These are phyloP conservation scores for Agapornis canus DNA, from an alignment of 2,797 vertebrate species.

Conservation along the genomic window DNA sequence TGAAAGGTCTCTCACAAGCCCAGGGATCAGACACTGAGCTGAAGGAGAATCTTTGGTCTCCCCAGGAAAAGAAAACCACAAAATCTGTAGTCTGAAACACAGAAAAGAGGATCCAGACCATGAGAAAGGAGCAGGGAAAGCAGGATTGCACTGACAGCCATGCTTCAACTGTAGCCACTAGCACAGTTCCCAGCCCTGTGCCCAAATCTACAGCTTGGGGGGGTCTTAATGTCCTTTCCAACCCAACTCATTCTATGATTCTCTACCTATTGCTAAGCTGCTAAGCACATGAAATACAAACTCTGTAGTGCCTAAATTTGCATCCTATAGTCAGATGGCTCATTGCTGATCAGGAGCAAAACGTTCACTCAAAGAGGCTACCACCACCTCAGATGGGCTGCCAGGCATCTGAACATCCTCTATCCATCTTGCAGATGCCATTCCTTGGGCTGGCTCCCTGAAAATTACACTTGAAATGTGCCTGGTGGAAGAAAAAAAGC, in stretches of 20 bases:
- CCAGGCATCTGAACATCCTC: neutral
- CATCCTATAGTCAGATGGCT: neutral
- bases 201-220: neutral
- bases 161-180: neutral
- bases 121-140: neutral
- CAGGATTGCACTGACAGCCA: accelerated
- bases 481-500: neutral
- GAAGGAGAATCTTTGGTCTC: neutral
- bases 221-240: neutral
- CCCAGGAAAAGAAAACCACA: neutral
- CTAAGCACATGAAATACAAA: neutral
- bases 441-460: neutral
- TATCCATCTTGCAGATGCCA: neutral
- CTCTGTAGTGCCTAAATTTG: neutral
- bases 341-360: neutral
- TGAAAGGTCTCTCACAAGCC: neutral
- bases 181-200: accelerated
- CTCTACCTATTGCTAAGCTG: neutral
- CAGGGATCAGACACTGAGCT: neutral
- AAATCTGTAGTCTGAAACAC: neutral
- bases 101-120: neutral
- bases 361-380: neutral
- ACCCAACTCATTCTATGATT: neutral
- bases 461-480: neutral
- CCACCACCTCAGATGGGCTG: neutral